Base-by-base conservation (phyloP, 2,888 invertebrate species). In the Amphiduros pacificus region DNA sequence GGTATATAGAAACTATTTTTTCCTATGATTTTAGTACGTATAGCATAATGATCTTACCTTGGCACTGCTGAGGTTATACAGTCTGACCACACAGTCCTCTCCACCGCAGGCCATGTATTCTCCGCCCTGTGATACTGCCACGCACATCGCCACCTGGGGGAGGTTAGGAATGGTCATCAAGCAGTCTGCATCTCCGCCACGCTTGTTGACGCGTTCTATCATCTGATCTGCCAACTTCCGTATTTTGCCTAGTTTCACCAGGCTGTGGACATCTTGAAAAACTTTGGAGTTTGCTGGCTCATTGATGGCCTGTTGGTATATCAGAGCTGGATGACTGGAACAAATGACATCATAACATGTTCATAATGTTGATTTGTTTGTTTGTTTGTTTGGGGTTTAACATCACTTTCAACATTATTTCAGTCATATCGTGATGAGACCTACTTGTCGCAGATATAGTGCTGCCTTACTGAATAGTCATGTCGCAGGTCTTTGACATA, bases 231-330 rank as follows among this genome's bases (percentile, higher is more conserved):
- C n/a, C n/a, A n/a, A n/a, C n/a, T n/a, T n/a, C n/a, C n/a, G n/a
- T n/a, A n/a, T n/a, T n/a, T 27, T 49, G 55, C 11, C 41, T 31
- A 26, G 41, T 31, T 57, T 49, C 29, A 41, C 11, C 17, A 57
- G n/a, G 22, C 5, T 17, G 27, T 31, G 20, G 1, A 52, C 22
- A 5, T 75, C 76, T 26, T 59, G 48, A 31, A 66, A 67, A 31
- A 71, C 73, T 3, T 50, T 52, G 1, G 74, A 69, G 26, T 64
- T 50, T 0, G 61, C 61, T 5, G 73, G 71, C 27, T 76, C 74
- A 67, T 79, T 79, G 32, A 73, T 64, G 1, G 79, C 80, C 58
- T 80, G 81, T 62, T 82, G 82, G 73, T 74, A 74, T 1, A 76
- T 73, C 58, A 80, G 67, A 5, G 71, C 68, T 26, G 82, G 80